Evolutionary conservation across 2,797 vertebrate species (phyloP), one percentile per base, ranked within the genome.

Genomic region (Coreius guichenoti): DNA sequence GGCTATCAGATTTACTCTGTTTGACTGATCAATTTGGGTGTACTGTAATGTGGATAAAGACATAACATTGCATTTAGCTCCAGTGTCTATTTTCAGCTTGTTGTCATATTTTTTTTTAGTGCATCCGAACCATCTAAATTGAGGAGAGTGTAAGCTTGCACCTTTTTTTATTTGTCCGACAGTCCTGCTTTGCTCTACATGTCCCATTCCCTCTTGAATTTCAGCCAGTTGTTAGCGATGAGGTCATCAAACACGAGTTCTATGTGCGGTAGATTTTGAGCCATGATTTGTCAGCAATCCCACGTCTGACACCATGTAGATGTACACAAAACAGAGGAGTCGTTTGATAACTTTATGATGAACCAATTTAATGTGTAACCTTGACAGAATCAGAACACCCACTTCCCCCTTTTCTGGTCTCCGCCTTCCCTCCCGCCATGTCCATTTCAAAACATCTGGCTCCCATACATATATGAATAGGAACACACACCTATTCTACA

Each of bases 81-180:
- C n/a, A n/a, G n/a, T 23, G 21, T 58, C 54, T 58, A 58, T 65
- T 65, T 65, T 65, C 63, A 65, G 8, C 16, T 67, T 67, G 14
- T n/a, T n/a, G n/a, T n/a, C n/a, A n/a, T n/a, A n/a, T n/a, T n/a
- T n/a, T n/a, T n/a, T n/a, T n/a, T n/a, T 17, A 81, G 13, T 31
- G 67, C 61, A 33, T 80, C 74, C 3, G 33, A 65, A 65, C 63
- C 14, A 12, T 26, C 11, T 17, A 81, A 12, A 23, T 81, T 86
- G n/a, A 86, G 81, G 1, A 80, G 33, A 12, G 33, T 86, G 43
- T 76, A 86, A 19, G 47, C 63, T 58, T 78, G 58, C 29, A 68
- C 82, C 58, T 86, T 81, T 29, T 87, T 67, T 67, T 29, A 67
- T 14, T 67, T 67, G 63, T 33, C 12, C 3, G 29, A 67, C 4